Conservation (phyloP, 1,140 invertebrate genomes). For the Drosophila sproati region DNA sequence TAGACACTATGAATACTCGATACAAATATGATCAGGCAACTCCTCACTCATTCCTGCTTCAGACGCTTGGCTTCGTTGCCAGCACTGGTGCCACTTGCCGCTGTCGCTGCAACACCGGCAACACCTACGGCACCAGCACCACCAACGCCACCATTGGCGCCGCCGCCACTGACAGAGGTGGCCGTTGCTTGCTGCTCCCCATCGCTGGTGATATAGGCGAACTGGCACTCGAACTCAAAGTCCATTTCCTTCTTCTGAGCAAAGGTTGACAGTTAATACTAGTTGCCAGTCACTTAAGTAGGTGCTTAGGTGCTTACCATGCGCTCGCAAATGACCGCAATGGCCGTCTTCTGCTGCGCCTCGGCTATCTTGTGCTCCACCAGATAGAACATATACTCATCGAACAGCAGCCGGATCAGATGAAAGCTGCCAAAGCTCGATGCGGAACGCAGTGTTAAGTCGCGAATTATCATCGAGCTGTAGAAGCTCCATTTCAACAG, state of each 20-base stretch:
- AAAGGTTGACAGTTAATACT: slow-evolving; percentile 33
- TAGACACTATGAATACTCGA: slow-evolving; percentile 37
- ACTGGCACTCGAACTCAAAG: slow-evolving; percentile 82
- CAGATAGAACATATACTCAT: slow-evolving; percentile 99
- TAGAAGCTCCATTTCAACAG: slow-evolving; percentile 99
- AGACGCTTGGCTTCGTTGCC: slow-evolving; percentile 75
- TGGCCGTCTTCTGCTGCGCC: slow-evolving; percentile 95
- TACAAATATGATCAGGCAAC: slow-evolving; percentile 4
- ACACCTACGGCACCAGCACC: neutral
- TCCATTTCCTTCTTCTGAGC: slow-evolving; percentile 79
- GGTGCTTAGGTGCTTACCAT: slow-evolving; percentile 60
- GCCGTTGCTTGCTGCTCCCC: slow-evolving; percentile 57
- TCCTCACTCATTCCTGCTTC: slow-evolving; percentile 76
- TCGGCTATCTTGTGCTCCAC: slow-evolving; percentile 98
- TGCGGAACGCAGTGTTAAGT: slow-evolving; percentile 97
- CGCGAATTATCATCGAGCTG: slow-evolving; percentile 98
- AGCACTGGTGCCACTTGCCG: slow-evolving; percentile 8
- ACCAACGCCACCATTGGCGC: slow-evolving; percentile 2
- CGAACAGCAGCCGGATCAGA: slow-evolving; percentile 97
- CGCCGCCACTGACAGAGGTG: slow-evolving; percentile 40
- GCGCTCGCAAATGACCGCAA: slow-evolving; percentile 92
- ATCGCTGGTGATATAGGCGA: slow-evolving; percentile 77
- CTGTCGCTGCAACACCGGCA: neutral
- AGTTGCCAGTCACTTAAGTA: neutral
- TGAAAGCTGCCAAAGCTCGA: slow-evolving; percentile 99